Evolutionary conservation across 1,140 invertebrate genomes (phyloP), one percentile per base, ranked within the genome.

Genomic region (Bradysia coprophila): DNA sequence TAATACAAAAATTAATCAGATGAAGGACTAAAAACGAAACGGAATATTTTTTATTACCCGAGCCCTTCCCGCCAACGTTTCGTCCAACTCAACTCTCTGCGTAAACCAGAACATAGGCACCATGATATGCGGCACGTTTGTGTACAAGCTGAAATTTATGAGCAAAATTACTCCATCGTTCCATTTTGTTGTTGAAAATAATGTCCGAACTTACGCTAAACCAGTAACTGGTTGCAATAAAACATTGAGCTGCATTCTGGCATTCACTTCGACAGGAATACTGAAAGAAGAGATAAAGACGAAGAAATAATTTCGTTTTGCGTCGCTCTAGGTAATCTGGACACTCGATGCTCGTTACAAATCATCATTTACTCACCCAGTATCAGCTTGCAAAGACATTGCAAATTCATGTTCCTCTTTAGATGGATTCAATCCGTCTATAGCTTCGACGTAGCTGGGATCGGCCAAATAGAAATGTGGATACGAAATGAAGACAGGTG

Each of bases 381-480:
- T 68, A 40, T 59, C 68, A 16, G 83, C 83, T 59, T 91, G 81
- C 20, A 87, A 51, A 8, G 72, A 63, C 34, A 91, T 59, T 41
- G 61, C 64, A 49, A 83, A 78, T 46, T 74, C 65, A 51, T 90
- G 84, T 50, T 75, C 65, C 0, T 70, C 57, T 41, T 71, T 64
- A 28, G 77, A 58, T 0, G 89, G 87, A 0, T 66, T 48, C 61
- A 92, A 61, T 21, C 87, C 87, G 0, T 59, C 53, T 1, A 92
- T 71, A 2, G 63, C 58, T 11, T 77, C 46, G 9, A 55, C 44
- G 40, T 87, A 79, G 42, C 56, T 68, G 0, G 70, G 60, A 58
- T 90, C 85, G 1, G 76, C 84, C 44, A 80, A 60, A 53, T 83
- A 78, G 65, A 91, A 93, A 58, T 94, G 89, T 0, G 89, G 89